Percentiles rank a stretch among this genome's conserved stretches.
Evolutionary conservation across 2,888 invertebrate species (phyloP).

Genomic region (Pristionchus entomophagus): DNA sequence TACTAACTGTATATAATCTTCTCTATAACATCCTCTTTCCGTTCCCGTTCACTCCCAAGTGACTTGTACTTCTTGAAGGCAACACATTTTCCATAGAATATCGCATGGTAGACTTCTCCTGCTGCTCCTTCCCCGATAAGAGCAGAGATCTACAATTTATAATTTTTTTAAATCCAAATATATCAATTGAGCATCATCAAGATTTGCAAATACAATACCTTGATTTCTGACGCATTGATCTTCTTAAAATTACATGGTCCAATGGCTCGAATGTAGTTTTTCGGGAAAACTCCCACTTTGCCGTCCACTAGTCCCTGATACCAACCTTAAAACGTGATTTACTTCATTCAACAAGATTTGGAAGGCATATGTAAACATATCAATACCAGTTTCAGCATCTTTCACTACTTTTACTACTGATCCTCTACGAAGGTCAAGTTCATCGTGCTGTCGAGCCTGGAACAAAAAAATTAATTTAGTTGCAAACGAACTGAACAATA

Average conservation of each 20-base stretch:
- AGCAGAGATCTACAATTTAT: not conserved
- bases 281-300: constrained; percentile 22
- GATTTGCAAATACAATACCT: not conserved
- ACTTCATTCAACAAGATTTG: too few species aligned
- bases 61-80: constrained; percentile 34
- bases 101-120: constrained; percentile 23
- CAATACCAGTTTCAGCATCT: constrained; percentile 40
- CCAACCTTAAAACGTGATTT: constrained; percentile 28
- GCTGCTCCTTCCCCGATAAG: constrained; percentile 42
- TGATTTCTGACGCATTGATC: constrained; percentile 3
- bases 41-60: not conserved
- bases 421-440: constrained; percentile 26
- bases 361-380: not conserved
- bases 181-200: not conserved
- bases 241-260: constrained; percentile 28
- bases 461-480: not conserved
- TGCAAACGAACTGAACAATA: too few species aligned
- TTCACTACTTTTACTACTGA: constrained; percentile 40
- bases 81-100: not conserved
- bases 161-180: not conserved
- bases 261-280: constrained; percentile 38
- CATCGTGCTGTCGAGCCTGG: constrained; percentile 25
- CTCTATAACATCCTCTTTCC: constrained; percentile 25
- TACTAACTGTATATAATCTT: constrained; percentile 31
- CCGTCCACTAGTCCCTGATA: constrained; percentile 38